Percentiles rank a stretch among this genome's conserved stretches.
Conservation (phyloP, 2,797 vertebrate genomes). For the Numenius phaeopus region DNA sequence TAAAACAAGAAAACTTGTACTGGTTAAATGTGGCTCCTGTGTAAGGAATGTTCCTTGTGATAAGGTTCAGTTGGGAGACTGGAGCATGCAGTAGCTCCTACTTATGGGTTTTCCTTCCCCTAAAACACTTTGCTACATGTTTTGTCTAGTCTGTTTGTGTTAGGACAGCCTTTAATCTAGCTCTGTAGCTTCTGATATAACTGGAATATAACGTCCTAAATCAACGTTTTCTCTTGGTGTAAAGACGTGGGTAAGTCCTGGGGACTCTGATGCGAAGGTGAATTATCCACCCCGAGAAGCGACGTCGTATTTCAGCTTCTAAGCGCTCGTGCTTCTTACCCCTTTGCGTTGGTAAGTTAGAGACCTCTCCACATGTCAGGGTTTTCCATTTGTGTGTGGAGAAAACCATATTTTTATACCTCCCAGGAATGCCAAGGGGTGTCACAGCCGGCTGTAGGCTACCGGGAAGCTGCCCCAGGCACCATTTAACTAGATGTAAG, state of each 20-base stretch:
- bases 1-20: conserved; percentile 1
- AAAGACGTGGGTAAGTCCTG: not conserved
- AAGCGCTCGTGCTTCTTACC: not conserved
- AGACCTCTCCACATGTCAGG: not conserved
- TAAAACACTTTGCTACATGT: conserved; percentile 3
- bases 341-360: not conserved
- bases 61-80: not conserved
- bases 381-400: not conserved
- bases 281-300: fast-evolving
- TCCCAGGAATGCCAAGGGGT: not conserved
- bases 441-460: not conserved
- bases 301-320: not conserved
- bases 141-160: conserved; percentile 31
- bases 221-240: not conserved
- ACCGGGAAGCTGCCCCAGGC: not conserved
- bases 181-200: not conserved
- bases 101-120: not conserved
- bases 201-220: not conserved
- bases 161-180: not conserved
- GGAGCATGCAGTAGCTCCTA: not conserved
- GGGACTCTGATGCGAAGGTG: not conserved
- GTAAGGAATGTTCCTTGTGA: not conserved
- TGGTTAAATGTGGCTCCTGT: not conserved
- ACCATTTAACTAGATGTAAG: not conserved
- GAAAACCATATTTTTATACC: not conserved